Base-by-base conservation (phyloP, 30 jellyfish, hydroid and myxozoan genomes). In the Catostylus mosaicus region DNA sequence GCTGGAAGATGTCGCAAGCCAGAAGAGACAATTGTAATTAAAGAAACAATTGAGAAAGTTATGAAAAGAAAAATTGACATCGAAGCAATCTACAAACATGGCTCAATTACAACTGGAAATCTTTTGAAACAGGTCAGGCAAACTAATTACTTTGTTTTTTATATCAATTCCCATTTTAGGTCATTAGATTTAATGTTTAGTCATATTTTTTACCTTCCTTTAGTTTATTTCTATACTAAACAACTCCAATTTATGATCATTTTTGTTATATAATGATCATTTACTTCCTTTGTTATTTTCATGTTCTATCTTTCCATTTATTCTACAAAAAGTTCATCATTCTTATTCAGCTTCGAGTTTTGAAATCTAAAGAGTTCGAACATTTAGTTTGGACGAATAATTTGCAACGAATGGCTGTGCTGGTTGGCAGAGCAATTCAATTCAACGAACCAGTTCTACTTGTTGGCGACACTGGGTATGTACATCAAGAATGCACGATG, bases 381-480 rank as follows among this genome's bases (percentile, higher is more conserved):
- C 99, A 94, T 79, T 68, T 94, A 50, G 97, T 94, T 1, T 94
- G 99, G 99, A 94, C 99, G 18, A 70, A 79, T 30, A 85, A 82
- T 64, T 63, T 94, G 60, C 82, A 72, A 68, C 72, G 97, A 16
- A 69, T 88, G 88, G 98, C 97, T 19, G 89, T 89, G 27, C 92
- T 88, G 0, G 96, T 77, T 84, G 97, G 97, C 3, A 72, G 97
- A 72, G 99, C 99, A 24, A 38, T 94, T 46, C 97, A 94, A 57
- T 94, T 70, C 87, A 78, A 84, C 29, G 99, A 94, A 74, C 94
- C 99, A 1, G 87, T 94, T 14, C 77, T 94, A 47, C 84, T 94
- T 31, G 97, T 94, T 74, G 99, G 99, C 19, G 99, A 94, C 36
- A 94, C 99, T 0, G 98, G 98, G 98, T 92, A 66, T 37, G 96